These are phyloP conservation scores for Diploptera punctata DNA, from an alignment of 2,888 invertebrate genomes.

Conservation along the genomic window DNA sequence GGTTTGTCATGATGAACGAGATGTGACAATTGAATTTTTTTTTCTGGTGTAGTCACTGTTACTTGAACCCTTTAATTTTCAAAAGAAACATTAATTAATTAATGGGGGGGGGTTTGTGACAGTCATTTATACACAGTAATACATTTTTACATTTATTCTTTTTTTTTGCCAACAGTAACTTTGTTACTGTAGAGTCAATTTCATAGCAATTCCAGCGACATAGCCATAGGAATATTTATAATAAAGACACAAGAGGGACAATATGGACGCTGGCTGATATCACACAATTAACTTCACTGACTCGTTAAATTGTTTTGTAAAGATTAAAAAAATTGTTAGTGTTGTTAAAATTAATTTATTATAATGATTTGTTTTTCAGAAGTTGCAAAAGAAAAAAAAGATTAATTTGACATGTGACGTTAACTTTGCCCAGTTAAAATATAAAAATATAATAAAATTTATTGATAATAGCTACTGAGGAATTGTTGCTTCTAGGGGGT, in stretches of 20 bases:
- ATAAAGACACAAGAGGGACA: neutral
- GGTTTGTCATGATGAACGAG: neutral
- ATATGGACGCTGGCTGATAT: neutral
- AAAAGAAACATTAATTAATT: too few species aligned
- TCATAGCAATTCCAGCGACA: slow-evolving; percentile 3
- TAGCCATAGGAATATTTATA: slow-evolving; percentile 8
- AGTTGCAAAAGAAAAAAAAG: slow-evolving; percentile 9
- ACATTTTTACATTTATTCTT: slow-evolving; percentile 15
- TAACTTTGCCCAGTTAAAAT: neutral
- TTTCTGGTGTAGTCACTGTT: neutral
- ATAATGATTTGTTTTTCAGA: slow-evolving; percentile 28
- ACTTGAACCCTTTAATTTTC: neutral
- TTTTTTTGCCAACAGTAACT: neutral
- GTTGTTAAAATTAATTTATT: slow-evolving; percentile 34
- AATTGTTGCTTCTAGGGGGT: too few species aligned
- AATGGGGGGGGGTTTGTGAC: slow-evolving; percentile 14
- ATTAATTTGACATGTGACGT: slow-evolving; percentile 10
- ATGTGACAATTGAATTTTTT: slow-evolving; percentile 8
- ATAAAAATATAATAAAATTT: neutral
- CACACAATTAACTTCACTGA: slow-evolving; percentile 4
- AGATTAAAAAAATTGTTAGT: slow-evolving; percentile 18
- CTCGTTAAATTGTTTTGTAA: slow-evolving; percentile 3
- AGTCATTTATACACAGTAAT: slow-evolving; percentile 11
- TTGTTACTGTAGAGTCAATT: neutral
- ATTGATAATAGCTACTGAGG: neutral